These are phyloP conservation scores for Coenobita brevimanus DNA, from an alignment of 1,140 invertebrate genomes.

Conservation along the genomic window DNA sequence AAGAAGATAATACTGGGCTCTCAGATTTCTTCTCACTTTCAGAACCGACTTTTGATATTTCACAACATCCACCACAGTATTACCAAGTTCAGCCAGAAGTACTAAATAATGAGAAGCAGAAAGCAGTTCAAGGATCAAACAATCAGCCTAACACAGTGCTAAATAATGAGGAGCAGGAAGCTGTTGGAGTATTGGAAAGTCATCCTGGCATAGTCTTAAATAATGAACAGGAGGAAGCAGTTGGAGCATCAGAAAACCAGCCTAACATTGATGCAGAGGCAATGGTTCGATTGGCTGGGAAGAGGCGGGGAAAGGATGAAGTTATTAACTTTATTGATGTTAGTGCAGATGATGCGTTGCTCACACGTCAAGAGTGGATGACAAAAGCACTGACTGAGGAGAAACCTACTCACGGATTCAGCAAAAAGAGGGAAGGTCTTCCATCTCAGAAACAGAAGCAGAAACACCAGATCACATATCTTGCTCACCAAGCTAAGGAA, in stretches of 20 bases:
- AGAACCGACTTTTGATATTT: not conserved
- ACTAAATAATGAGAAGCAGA: too few species aligned
- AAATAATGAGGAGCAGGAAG: too few species aligned
- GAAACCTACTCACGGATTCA: conserved; percentile 75
- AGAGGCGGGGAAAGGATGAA: conserved; percentile 74
- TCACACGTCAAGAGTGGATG: conserved; percentile 85
- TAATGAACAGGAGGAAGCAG: too few species aligned
- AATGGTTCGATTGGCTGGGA: conserved; percentile 50
- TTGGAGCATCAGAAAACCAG: not conserved
- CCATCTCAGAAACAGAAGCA: conserved; percentile 82
- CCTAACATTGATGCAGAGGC: conserved; percentile 25
- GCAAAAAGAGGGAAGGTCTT: conserved; percentile 77
- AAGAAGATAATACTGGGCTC: conserved; percentile 21
- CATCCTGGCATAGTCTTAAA: not conserved
- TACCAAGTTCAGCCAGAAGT: not conserved
- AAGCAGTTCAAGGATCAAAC: not conserved
- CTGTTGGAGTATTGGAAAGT: not conserved
- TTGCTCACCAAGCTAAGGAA: conserved; percentile 94
- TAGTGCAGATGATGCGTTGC: conserved; percentile 86
- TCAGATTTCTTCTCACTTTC: conserved; percentile 68
- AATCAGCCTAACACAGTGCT: not conserved
- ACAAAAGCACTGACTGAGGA: conserved; percentile 88
- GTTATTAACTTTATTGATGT: conserved; percentile 85
- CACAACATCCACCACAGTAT: not conserved
- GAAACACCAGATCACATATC: conserved; percentile 97